phyloP scores from a whole-genome alignment of 2,113 vertebrate genomes.

The Nothobranchius kuhntae region DNA sequence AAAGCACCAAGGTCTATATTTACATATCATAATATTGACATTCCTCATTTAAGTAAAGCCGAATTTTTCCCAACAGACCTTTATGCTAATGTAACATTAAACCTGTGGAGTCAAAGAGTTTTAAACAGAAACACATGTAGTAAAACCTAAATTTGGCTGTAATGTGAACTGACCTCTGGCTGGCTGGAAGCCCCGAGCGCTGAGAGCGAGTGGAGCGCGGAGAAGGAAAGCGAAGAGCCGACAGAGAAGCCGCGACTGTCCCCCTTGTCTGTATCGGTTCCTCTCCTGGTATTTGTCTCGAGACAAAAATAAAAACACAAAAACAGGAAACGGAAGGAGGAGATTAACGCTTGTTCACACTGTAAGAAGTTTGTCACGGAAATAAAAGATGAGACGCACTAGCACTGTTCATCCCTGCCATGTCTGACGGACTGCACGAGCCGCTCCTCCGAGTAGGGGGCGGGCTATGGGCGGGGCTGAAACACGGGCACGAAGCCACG shows the following conservation, averaged over 20 bases:
- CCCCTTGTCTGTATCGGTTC: background rate
- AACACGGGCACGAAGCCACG: background rate
- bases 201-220: constrained; percentile 5
- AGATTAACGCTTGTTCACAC: background rate
- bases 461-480: constrained; percentile 21
- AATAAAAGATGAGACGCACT: rapidly evolving
- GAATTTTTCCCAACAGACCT: background rate
- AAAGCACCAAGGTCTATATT: background rate
- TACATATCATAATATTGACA: background rate
- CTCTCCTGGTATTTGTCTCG: constrained; percentile 12
- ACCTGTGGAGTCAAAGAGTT: rapidly evolving
- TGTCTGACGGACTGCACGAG: constrained; percentile 25
- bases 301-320: rapidly evolving
- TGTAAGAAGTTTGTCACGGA: constrained; percentile 16
- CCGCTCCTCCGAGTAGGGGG: background rate
- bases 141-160: background rate
- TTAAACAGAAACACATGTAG: background rate
- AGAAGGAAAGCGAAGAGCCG: background rate
- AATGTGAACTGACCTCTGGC: constrained; percentile 47
- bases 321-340: rapidly evolving
- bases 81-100: rapidly evolving
- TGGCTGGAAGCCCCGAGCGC: constrained; percentile 17
- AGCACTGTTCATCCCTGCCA: background rate
- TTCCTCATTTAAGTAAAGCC: constrained; percentile 1
- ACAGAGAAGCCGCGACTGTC: constrained; percentile 19